phyloP scores from a whole-genome alignment of 2,797 vertebrate genomes.

The Mareca strepera region DNA sequence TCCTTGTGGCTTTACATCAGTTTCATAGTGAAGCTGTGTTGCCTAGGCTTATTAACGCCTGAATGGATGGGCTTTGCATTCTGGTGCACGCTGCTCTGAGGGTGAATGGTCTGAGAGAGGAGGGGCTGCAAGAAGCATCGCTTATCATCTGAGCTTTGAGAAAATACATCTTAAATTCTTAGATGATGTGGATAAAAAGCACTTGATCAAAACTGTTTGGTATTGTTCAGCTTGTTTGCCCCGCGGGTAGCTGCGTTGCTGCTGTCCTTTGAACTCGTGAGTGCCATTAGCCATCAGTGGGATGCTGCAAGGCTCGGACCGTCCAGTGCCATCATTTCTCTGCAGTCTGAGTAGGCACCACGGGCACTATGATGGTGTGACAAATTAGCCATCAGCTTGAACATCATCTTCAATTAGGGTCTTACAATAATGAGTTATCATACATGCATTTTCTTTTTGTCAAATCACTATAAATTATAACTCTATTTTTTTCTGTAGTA shows the following conservation, averaged over 20 bases:
- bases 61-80: conserved; percentile 24
- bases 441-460: background rate
- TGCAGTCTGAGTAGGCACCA: background rate
- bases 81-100: background rate
- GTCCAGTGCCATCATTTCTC: rapidly evolving
- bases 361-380: background rate
- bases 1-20: background rate
- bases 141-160: background rate
- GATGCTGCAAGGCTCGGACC: background rate
- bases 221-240: background rate
- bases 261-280: background rate
- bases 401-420: background rate
- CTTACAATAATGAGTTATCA: background rate
- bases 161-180: background rate
- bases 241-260: background rate
- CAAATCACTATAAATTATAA: background rate
- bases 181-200: background rate
- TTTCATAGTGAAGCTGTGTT: conserved; percentile 3
- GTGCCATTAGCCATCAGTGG: background rate
- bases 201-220: background rate
- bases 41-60: background rate
- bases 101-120: background rate
- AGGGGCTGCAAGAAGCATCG: background rate
- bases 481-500: background rate
- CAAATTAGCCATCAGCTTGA: background rate